These are phyloP conservation scores for Drosophila lacteicornis DNA, from an alignment of 1,140 invertebrate genomes.

Conservation along the genomic window DNA sequence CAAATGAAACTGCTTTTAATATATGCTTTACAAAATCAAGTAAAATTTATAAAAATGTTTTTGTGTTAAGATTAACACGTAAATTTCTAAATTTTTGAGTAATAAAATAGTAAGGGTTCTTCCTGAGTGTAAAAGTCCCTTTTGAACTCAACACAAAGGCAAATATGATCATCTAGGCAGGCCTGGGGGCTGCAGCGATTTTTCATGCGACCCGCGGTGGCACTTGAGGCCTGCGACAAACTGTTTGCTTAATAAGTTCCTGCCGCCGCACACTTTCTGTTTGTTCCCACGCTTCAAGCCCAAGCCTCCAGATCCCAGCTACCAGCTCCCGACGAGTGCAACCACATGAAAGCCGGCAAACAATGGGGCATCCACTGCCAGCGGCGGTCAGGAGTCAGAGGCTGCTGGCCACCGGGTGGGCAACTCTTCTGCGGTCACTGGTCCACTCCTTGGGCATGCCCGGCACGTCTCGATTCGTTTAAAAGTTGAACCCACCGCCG, in stretches of 20 bases:
- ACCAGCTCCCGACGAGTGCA: conserved; percentile 1
- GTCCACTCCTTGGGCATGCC: conserved; percentile 43
- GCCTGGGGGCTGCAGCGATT: conserved; percentile 44
- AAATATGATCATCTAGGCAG: conserved; percentile 14
- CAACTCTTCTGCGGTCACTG: conserved; percentile 43
- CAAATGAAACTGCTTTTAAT: too few species aligned
- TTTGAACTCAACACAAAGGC: conserved; percentile 64
- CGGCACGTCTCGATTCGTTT: conserved; percentile 68
- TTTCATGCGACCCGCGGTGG: conserved; percentile 22
- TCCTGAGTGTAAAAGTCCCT: conserved; percentile 24
- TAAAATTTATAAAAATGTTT: too few species aligned
- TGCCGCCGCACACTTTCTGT: conserved; percentile 53
- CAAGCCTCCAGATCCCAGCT: neutral
- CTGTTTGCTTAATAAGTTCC: conserved; percentile 65
- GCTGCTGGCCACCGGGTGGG: conserved; percentile 3
- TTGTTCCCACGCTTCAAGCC: conserved; percentile 47
- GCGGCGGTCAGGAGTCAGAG: conserved; percentile 5
- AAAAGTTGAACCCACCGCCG: conserved; percentile 56
- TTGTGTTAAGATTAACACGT: too few species aligned
- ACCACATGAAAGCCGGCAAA: conserved; percentile 30
- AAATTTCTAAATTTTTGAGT: too few species aligned
- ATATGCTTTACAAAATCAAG: too few species aligned
- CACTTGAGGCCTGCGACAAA: conserved; percentile 56
- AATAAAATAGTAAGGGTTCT: too few species aligned
- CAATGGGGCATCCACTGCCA: neutral